These are phyloP conservation scores for Salticus scenicus DNA, from an alignment of 2,888 invertebrate species.

Conservation along the genomic window DNA sequence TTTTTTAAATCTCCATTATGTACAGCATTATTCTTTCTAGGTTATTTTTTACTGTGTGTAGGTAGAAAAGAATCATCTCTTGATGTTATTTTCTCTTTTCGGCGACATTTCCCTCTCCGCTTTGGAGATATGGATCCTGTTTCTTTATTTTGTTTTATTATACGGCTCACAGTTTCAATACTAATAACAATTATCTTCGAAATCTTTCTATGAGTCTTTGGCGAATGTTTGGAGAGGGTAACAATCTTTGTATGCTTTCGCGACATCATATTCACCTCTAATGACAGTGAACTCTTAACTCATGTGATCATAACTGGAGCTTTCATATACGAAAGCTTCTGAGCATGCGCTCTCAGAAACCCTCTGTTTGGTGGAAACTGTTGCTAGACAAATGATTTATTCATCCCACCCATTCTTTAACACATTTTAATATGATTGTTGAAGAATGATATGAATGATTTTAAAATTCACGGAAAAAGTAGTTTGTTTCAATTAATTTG, in stretches of 20 bases:
- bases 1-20: neutral
- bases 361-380: neutral
- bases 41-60: neutral
- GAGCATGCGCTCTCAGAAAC: neutral
- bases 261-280: neutral
- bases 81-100: neutral
- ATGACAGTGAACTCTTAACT: neutral
- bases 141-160: slow-evolving; percentile 11
- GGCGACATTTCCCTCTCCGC: slow-evolving; percentile 11
- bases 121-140: slow-evolving; percentile 11
- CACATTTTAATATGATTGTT: no score
- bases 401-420: no score
- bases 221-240: neutral
- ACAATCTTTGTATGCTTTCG: slow-evolving; percentile 21
- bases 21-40: neutral
- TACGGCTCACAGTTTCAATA: slow-evolving; percentile 8
- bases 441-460: no score
- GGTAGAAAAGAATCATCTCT: neutral
- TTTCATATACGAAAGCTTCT: neutral
- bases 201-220: slow-evolving; percentile 13
- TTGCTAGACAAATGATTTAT: no score
- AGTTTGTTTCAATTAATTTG: no score
- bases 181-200: neutral
- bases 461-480: no score
- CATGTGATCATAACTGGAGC: neutral